Base-by-base conservation (phyloP, 1,140 invertebrate genomes). In the Aphis craccivora region DNA sequence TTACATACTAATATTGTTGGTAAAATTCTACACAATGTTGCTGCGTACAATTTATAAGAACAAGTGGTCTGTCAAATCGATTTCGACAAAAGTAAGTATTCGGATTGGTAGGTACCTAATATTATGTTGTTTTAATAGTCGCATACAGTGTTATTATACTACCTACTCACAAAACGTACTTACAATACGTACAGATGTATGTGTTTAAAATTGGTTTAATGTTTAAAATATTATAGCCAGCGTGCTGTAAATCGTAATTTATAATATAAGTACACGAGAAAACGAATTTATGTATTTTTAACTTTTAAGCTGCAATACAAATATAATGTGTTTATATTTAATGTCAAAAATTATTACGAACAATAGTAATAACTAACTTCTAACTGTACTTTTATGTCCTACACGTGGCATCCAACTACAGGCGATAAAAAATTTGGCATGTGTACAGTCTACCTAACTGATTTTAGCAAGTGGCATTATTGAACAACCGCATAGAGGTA, bases 1-100 rank as follows among this genome's bases (percentile, higher is more conserved):
- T n/a, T 20, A 55, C 22, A 43, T 87, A 20, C 5, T 89, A 90
- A 60, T 30, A 60, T 90, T 20, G 25, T 40, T n/a, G 1, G 40
- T 48, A 88, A 35, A 35, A 76, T n/a, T 40, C 22, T 90, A 67
- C 25, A 90, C 53, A 20, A 90, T 90, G 89, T 45, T 90, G 37
- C 60, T 43, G 20, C 55, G 89, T 67, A 3, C 25, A 18, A 45
- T 90, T 60, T 20, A 4, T n/a, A 67, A 67, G 30, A 67, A 45
- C 89, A 67, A 67, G 14, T 43, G 55, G 89, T 60, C 40, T 0
- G 40, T 90, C 53, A 90, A 90, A 60, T 43, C 55, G n/a, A 67
- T 90, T 90, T 90, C 89, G 40, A 90, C 53, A 67, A 90, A 90
- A 43, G 89, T 43, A 43, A 90, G 55, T 67, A 90, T 53, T 22